These are phyloP conservation scores for Pogonocichla stellata DNA, from an alignment of 2,113 vertebrate species.

Conservation along the genomic window DNA sequence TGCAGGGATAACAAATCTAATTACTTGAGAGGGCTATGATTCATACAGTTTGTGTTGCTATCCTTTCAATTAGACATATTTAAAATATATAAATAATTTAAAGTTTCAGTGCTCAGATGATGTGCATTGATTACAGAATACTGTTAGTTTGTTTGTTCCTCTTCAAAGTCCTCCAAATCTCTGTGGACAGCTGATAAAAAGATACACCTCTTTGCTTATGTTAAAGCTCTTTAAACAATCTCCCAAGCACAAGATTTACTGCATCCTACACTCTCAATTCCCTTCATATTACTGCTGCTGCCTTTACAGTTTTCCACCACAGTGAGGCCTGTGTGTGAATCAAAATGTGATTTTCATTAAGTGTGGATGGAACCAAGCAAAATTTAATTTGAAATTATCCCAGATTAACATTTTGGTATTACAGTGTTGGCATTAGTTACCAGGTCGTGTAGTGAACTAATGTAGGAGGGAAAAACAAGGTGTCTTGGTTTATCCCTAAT, in stretches of 20 bases:
- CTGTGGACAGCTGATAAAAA: constrained; percentile 37
- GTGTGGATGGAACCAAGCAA: background rate
- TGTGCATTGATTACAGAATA: constrained; percentile 42
- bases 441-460: background rate
- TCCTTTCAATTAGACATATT: background rate
- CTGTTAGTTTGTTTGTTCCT: constrained; percentile 40
- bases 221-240: background rate
- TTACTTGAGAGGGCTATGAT: constrained; percentile 25
- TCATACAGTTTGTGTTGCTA: constrained; percentile 50
- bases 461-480: background rate
- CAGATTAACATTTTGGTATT: background rate
- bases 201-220: background rate
- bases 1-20: constrained; percentile 48
- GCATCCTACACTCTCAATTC: background rate
- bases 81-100: constrained; percentile 55
- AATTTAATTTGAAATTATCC: background rate
- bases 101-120: constrained; percentile 37
- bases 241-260: background rate
- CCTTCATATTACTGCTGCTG: background rate
- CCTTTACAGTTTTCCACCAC: constrained; percentile 40
- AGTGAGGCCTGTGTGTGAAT: constrained; percentile 7
- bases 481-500: background rate
- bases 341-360: background rate
- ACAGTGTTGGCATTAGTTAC: background rate
- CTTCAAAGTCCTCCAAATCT: constrained; percentile 26